Evolutionary conservation across 2,113 vertebrate genomes (phyloP), one percentile per base, ranked within the genome.

Genomic region (Microtus richardsoni): DNA sequence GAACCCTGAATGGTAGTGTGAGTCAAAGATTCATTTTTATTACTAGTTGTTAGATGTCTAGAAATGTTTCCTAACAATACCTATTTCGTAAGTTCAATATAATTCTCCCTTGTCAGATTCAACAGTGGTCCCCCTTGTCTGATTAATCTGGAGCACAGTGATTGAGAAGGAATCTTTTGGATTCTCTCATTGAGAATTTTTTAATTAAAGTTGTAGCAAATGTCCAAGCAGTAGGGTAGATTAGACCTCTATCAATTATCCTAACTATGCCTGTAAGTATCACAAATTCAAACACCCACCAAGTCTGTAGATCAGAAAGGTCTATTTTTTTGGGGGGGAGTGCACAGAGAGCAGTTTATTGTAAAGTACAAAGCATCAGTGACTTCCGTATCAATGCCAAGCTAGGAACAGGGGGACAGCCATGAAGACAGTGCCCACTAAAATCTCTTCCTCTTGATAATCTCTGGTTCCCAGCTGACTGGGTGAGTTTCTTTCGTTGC

Each of bases 391-490:
- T 82, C 82, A 97, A 98, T 64, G 68, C 54, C 95, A 97, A 97
- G 87, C 85, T 58, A 78, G 96, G 86, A 71, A 97, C 39, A 94
- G 95, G 96, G 54, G 90, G 82, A 9, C 73, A 87, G 79, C 52
- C 26, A 47, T 9, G 54, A 95, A 97, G 88, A 96, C 13, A 78
- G 12, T 52, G 89, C 0, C 0, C 93, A 96, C 98, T 98, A 99
- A 98, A 99, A 99, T 98, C 99, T 98, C 97, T 99, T 99, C 97
- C 99, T 99, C 98, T 99, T 99, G 98, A 99, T 99, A 97, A 99
- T 99, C 98, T 99, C 99, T 97, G 99, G 99, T 98, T 99, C 99
- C 99, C 99, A 99, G 98, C 99, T 99, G 98, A 99, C 97, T 17
- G 99, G 99, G 97, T 99, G 99, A 77, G 99, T 99, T 98, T 99